Conservation (phyloP, 2,113 vertebrate species). For the Nothoprocta pentlandii region DNA sequence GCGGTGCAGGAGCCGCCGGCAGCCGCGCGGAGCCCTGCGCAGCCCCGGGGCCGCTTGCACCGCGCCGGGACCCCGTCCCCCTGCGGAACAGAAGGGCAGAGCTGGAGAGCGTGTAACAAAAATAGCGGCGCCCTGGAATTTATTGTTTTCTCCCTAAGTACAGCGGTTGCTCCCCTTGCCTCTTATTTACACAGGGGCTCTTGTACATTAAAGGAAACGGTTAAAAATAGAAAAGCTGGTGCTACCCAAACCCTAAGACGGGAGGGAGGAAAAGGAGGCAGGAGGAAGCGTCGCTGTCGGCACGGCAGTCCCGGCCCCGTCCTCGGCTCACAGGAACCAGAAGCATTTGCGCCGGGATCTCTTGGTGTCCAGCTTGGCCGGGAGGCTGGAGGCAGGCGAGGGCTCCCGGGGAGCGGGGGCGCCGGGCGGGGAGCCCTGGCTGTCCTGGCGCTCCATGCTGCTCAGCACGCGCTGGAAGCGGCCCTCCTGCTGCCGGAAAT, state of each 20-base stretch:
- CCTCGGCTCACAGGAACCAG: no score
- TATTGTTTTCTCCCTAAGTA: constrained; percentile 46
- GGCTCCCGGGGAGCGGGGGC: no score
- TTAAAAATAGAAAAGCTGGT: constrained; percentile 70
- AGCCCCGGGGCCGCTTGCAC: no score
- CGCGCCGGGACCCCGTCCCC: neutral
- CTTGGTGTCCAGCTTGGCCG: no score
- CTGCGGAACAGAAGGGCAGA: constrained; percentile 33
- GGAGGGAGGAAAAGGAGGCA: constrained; percentile 31
- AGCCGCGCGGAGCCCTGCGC: no score
- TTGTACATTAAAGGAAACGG: neutral
- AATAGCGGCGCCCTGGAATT: constrained; percentile 57
- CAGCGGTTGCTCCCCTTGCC: neutral
- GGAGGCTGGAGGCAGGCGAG: no score
- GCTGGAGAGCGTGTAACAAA: constrained; percentile 53
- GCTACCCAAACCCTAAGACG: constrained; percentile 63
- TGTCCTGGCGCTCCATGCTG: no score
- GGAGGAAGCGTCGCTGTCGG: neutral
- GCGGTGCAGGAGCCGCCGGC: no score
- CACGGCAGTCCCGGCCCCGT: neutral
- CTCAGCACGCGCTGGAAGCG: no score
- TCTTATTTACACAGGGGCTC: neutral
- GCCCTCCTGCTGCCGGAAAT: no score
- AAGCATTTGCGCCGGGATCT: no score
- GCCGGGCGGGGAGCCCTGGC: no score